Conservation (phyloP, 2,888 invertebrate genomes). For the Melanargia galathea region DNA sequence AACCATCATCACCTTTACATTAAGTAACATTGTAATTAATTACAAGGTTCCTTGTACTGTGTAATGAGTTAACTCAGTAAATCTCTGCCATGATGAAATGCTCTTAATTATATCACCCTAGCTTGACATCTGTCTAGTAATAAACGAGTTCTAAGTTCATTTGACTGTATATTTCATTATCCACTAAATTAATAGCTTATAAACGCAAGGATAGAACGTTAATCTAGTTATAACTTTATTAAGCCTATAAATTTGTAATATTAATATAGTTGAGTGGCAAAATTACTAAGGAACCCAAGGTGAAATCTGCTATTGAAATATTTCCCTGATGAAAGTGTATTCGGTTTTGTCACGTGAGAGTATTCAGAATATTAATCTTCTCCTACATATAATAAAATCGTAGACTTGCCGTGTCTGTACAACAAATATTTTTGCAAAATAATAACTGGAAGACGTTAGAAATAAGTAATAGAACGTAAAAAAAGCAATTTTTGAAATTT, state of each 20-base stretch:
- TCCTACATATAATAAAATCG: no score
- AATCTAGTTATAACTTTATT: slow-evolving; percentile 24
- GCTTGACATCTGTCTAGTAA: slow-evolving; percentile 15
- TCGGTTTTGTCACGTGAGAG: not conserved
- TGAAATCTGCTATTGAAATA: not conserved
- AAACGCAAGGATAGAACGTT: slow-evolving; percentile 13
- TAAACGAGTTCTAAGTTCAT: slow-evolving; percentile 10
- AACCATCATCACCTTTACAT: no score
- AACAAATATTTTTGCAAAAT: no score
- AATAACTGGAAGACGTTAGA: no score
- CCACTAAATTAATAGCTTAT: slow-evolving; percentile 25
- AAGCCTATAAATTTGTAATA: slow-evolving; percentile 24
- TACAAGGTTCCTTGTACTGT: not conserved
- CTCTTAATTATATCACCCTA: slow-evolving; percentile 2
- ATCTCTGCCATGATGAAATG: slow-evolving; percentile 1
- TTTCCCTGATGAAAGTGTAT: not conserved
- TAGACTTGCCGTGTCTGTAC: no score
- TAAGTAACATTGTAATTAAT: slow-evolving; percentile 3
- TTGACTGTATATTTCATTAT: slow-evolving; percentile 22
- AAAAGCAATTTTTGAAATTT: no score
- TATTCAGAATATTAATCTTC: no score
- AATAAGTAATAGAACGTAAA: no score
- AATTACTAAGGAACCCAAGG: slow-evolving; percentile 18
- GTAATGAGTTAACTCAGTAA: not conserved
- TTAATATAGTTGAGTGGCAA: slow-evolving; percentile 23